Conservation (phyloP, 2,113 vertebrate genomes). For the Speoplatyrhinus poulsoni region DNA sequence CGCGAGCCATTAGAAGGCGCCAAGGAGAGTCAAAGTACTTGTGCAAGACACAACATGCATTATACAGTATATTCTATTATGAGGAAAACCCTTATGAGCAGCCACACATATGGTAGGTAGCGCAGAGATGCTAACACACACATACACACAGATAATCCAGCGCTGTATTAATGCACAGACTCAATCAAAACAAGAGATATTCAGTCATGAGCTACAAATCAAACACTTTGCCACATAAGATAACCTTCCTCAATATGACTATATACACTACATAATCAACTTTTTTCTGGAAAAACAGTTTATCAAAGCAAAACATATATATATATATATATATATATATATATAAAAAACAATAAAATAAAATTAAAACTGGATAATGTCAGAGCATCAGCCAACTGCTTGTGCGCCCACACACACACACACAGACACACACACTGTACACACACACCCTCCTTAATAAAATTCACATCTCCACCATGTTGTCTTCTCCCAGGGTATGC, state of each 20-base stretch:
- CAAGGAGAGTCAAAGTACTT: conserved; percentile 58
- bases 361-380: too few species aligned
- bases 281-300: too few species aligned
- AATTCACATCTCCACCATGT: conserved; percentile 49
- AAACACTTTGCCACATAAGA: too few species aligned
- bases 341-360: background rate
- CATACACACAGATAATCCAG: conserved; percentile 29
- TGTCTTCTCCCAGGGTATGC: conserved; percentile 51
- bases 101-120: background rate
- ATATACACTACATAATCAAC: too few species aligned
- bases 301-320: too few species aligned
- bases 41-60: conserved; percentile 56
- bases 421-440: conserved; percentile 19
- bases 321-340: background rate
- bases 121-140: background rate
- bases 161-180: background rate
- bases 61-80: conserved; percentile 42
- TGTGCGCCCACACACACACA: conserved; percentile 17
- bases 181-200: background rate
- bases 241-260: too few species aligned
- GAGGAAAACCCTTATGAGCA: conserved; percentile 16
- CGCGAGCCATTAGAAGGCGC: conserved; percentile 66
- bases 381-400: background rate
- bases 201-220: background rate
- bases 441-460: conserved; percentile 41